phyloP scores from a whole-genome alignment of 1,140 invertebrate genomes.

The Arctopsyche grandis region DNA sequence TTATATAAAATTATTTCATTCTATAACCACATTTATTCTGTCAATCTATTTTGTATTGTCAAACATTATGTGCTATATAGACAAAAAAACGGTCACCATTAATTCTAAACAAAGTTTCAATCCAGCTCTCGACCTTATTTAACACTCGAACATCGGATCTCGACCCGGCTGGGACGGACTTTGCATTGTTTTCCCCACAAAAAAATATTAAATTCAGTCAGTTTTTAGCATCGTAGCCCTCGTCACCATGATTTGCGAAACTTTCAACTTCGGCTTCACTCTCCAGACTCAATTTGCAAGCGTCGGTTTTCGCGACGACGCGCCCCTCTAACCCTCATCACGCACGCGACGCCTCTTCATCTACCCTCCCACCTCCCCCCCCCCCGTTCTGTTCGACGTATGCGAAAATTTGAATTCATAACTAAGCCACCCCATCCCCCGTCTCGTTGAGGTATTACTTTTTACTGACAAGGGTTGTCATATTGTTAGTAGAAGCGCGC shows the following conservation, averaged over 20 bases:
- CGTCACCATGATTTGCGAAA: slow-evolving; percentile 3
- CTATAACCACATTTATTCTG: no score
- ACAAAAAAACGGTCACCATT: no score
- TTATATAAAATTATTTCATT: no score
- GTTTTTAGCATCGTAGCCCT: background rate
- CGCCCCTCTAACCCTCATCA: slow-evolving; percentile 8
- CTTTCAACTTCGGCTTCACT: background rate
- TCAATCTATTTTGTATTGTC: no score
- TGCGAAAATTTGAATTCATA: slow-evolving; percentile 42
- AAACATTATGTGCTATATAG: no score
- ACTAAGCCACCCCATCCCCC: background rate
- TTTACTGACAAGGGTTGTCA: slow-evolving; percentile 43
- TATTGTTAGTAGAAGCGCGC: slow-evolving; percentile 32
- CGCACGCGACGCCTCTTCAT: background rate
- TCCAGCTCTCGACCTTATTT: no score
- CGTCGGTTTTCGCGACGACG: background rate
- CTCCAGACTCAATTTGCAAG: slow-evolving; percentile 5
- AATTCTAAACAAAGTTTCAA: no score
- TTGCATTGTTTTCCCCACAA: background rate
- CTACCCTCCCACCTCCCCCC: background rate
- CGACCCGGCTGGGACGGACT: background rate
- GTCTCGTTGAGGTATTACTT: slow-evolving; percentile 34
- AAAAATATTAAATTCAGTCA: no score
- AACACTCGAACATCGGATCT: background rate
- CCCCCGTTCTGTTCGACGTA: background rate